Base-by-base conservation (phyloP, 30 jellyfish, hydroid and myxozoan species). In the Hydractinia symbiolongicarpus region DNA sequence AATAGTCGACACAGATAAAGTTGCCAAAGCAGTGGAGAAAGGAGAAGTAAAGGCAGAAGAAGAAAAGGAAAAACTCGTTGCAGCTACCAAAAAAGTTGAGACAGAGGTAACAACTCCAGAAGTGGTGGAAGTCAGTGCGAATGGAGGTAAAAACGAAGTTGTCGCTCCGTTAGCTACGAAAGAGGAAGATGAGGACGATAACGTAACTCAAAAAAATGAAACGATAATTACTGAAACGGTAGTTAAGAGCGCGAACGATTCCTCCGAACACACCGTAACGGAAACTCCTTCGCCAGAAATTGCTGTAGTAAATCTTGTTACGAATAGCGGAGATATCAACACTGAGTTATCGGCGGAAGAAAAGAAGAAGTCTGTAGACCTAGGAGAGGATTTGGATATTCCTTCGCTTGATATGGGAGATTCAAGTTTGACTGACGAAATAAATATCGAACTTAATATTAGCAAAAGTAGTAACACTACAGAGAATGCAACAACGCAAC, bases 351-450 rank as follows among this genome's bases (percentile, higher is more conserved):
- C 19, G n/a, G 1, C 44, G 70, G 70, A 60, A 13, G 15, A 20
- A 50, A 74, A 52, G 40, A 66, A 52, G n/a, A 19, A 30, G 5
- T 54, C 85, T 5, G 81, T 77, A 9, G 76, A 77, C 54, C 54
- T 74, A 19, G 85, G 75, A 51, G 85, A 77, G 17, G 85, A 77
- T 77, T 77, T 77, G 60, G 85, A 77, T 52, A 54, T 77, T 51
- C 85, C 85, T 16, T 9, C 78, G 20, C 60, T 77, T 14, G 54
- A n/a, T 71, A 7, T 50, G 40, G 80, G 56, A 54, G 79, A 77
- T 6, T 55, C 85, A 5, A 77, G 85, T 14, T 66, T 77, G 60
- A 77, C 55, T 50, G 85, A 77, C 30, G 85, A 53, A 9, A 77
- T 77, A 14, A 55, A 53, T 30, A 55, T 77, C 77, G 81, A 77